These are phyloP conservation scores for Fragum fragum DNA, from an alignment of 2,888 invertebrate genomes.

Conservation along the genomic window DNA sequence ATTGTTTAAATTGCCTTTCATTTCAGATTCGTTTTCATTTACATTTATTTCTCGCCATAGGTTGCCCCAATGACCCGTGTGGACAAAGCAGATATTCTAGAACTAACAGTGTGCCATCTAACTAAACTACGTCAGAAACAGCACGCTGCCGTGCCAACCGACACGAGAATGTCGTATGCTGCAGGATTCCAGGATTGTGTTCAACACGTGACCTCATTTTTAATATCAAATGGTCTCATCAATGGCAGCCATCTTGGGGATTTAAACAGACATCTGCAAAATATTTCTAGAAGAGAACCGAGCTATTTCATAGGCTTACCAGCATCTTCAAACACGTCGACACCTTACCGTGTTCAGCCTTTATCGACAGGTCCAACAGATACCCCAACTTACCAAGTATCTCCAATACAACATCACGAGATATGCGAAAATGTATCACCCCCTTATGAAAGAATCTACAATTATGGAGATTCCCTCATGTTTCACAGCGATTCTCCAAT, in stretches of 20 bases:
- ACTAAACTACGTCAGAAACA: constrained; percentile 1
- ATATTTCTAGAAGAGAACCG: neutral
- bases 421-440: neutral
- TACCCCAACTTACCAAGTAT: neutral
- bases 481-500: neutral
- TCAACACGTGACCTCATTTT: neutral
- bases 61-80: constrained; percentile 18
- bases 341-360: neutral
- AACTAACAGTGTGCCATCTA: constrained; percentile 13
- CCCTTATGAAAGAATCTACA: neutral
- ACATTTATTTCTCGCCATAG: neutral
- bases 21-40: too few species aligned
- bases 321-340: neutral
- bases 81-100: constrained; percentile 21
- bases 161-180: neutral
- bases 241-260: neutral
- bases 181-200: constrained; percentile 16
- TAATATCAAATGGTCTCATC: neutral
- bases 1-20: too few species aligned
- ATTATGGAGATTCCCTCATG: neutral
- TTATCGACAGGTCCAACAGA: neutral
- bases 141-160: neutral
- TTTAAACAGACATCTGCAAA: neutral
- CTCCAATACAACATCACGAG: neutral
- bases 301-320: neutral